Evolutionary conservation across 2,888 invertebrate genomes (phyloP), one percentile per base, ranked within the genome.

Genomic region (Cheilosia grossa): DNA sequence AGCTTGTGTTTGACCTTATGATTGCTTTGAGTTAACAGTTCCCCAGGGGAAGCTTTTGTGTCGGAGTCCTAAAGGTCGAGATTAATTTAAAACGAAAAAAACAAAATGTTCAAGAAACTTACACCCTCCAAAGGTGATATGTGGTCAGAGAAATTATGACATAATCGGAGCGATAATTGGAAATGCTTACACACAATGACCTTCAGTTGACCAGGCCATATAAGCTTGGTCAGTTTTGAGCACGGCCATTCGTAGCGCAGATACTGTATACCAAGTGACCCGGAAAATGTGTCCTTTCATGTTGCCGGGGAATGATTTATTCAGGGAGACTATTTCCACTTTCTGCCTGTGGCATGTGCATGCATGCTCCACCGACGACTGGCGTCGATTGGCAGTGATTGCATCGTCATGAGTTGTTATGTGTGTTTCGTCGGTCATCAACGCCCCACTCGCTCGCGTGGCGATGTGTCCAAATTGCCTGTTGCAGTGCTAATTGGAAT

Each of bases 51-150:
- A 15, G 10, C 4, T 24, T 44, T 44, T 30, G 13, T 4, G 42
- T n/a, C 53, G 72, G 51, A 27, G n/a, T 6, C n/a, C 6, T 51
- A 64, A 73, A 73, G 63, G 73, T 64, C 54, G 53, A 73, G 54
- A 33, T 33, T 63, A 63, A 44, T 54, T 72, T 24, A 4, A 15
- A 59, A 37, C 37, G 13, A 37, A 37, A 37, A 37, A 37, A 37
- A 13, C 10, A 37, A 37, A 30, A 30, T 9, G 37, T 37, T 13
- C 13, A 13, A 37, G 24, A 4, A 33, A 17, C 42, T 15, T 70
- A 27, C 40, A 58, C 44, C 17, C 44, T 15, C 44, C 17, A 30
- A 30, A 27, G 27, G 27, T 27, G 27, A 27, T 27, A 6, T 27
- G 27, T 27, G 30, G 9, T 30, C 30, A 44, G 15, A 44, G 7